Evolutionary conservation across 2,797 vertebrate genomes (phyloP), one percentile per base, ranked within the genome.

Genomic region (Antrozous pallidus): DNA sequence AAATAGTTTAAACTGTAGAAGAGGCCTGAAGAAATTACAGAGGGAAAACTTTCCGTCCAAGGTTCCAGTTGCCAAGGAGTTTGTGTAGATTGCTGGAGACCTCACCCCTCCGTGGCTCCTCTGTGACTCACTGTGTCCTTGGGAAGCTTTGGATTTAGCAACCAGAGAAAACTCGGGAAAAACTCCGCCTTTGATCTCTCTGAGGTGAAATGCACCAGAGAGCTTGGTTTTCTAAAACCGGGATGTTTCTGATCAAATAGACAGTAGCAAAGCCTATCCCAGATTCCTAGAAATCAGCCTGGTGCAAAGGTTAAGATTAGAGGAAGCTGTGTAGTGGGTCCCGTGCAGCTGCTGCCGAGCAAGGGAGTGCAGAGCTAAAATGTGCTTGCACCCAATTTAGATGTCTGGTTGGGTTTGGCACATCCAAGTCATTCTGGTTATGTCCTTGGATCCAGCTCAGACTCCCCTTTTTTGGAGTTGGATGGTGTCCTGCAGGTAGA

Each of bases 21-120:
- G 77, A 93, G 65, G 82, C 89, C 78, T 36, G 56, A 93, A 94
- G 96, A 94, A 96, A 97, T 89, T 70, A 87, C 91, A 94, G 91
- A 93, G 84, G 95, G 84, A 94, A 95, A 96, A 94, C 89, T 94
- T 96, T 91, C 94, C 51, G 0, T 42, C 73, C 83, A 54, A 78
- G 31, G 49, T 82, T 95, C 87, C 93, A 87, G 95, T 93, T 95
- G 93, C 93, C 93, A 93, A 80, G 97, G 96, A 95, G 84, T 70
- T 78, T 89, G 93, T 95, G 95, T 88, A 93, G 93, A 93, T 88
- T 91, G 80, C 89, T 91, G 89, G 80, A 93, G 88, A 93, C 86
- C 63, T 92, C 87, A 47, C 73, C 91, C 91, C 80, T 91, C 79
- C 5, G 2, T 61, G 78, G 67, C 94, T 86, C 45, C 88, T 86